phyloP scores from a whole-genome alignment of 2,888 invertebrate species.

The Hyles lineata region DNA sequence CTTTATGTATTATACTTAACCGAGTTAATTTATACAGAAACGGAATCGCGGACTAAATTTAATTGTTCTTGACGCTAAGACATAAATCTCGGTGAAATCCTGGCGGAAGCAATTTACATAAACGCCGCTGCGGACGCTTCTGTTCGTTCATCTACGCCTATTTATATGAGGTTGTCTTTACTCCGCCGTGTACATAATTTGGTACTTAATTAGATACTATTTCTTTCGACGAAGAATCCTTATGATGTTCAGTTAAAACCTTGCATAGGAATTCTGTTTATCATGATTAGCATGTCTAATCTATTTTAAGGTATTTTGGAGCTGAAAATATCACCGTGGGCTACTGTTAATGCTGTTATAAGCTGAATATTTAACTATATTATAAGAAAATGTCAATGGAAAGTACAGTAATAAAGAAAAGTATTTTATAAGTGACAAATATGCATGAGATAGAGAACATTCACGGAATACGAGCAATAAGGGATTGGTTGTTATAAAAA shows the following conservation, averaged over 20 bases:
- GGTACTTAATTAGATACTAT: conserved; percentile 27
- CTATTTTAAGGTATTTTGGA: not conserved
- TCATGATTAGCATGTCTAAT: not conserved
- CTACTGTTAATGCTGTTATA: no score
- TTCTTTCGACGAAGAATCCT: not conserved
- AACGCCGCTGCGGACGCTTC: conserved; percentile 64
- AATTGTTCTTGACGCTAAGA: conserved; percentile 77
- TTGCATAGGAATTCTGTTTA: not conserved
- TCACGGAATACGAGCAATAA: no score
- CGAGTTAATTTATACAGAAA: conserved; percentile 74
- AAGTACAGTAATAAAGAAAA: no score
- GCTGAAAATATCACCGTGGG: no score
- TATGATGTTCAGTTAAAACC: not conserved
- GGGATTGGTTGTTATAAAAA: no score
- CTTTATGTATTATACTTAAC: conserved; percentile 51
- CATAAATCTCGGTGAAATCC: conserved; percentile 78
- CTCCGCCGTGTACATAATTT: conserved; percentile 34
- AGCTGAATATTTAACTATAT: no score
- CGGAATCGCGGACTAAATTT: conserved; percentile 74
- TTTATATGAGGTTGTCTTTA: conserved; percentile 51
- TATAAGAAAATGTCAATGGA: no score
- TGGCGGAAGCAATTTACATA: conserved; percentile 81
- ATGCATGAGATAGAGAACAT: no score
- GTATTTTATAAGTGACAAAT: no score
- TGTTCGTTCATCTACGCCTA: conserved; percentile 57